phyloP scores from a whole-genome alignment of 2,888 invertebrate genomes.

The Amphipoea oculea region DNA sequence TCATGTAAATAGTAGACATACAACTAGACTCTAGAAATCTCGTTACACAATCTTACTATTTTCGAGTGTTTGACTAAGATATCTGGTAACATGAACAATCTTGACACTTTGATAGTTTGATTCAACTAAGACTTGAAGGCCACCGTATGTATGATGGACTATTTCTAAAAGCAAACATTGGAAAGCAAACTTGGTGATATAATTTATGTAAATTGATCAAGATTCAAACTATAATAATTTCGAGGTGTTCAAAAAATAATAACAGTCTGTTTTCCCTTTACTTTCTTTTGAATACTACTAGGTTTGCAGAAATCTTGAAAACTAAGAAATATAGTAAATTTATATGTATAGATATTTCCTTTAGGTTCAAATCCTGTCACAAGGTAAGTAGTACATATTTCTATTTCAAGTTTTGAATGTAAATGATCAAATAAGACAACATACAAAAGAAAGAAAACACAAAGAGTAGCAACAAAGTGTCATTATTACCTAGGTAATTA shows the following conservation, averaged over 20 bases:
- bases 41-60: conserved; percentile 23
- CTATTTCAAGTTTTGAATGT: neutral
- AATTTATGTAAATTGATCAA: neutral
- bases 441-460: no score
- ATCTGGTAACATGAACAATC: conserved; percentile 25
- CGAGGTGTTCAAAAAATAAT: neutral
- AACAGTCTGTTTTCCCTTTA: neutral
- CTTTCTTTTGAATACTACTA: neutral
- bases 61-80: conserved; percentile 38
- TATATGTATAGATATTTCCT: neutral
- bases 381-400: neutral
- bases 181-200: neutral
- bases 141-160: neutral
- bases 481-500: neutral
- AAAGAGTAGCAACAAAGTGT: neutral
- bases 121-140: conserved; percentile 25
- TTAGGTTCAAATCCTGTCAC: neutral
- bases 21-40: conserved; percentile 11
- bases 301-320: neutral
- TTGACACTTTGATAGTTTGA: conserved; percentile 43
- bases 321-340: no score
- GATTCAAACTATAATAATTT: neutral
- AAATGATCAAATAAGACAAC: neutral
- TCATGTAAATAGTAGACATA: conserved; percentile 23
- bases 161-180: conserved; percentile 7